Base-by-base conservation (phyloP, 2,113 vertebrate species). In the Macroglossus sobrinus region DNA sequence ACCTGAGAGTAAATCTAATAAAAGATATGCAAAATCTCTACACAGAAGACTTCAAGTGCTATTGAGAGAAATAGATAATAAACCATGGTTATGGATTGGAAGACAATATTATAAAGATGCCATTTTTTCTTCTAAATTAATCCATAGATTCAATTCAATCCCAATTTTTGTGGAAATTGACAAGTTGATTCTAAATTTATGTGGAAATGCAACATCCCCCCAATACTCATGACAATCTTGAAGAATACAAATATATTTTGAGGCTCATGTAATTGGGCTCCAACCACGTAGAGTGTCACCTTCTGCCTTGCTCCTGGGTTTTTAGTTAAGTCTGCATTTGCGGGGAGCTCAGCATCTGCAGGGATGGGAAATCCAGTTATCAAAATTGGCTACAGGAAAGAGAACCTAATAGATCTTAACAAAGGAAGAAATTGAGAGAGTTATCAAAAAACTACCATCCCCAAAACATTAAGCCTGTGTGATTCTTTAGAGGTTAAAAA, bases 401-500 rank as follows among this genome's bases (percentile, higher is more conserved):
- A 50, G 47, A 50, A 50, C 47, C 47, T 50, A 50, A 50, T 50
- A 50, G 47, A 50, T 50, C 47, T 50, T 50, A 14, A 50, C 47
- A 50, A 50, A 14, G 47, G 47, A 14, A 50, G 47, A 50, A 50
- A 50, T 50, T 50, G 47, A 50, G 47, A 50, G 47, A 50, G 47
- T 50, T 50, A 50, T 50, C 45, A 45, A 45, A 45, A 45, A 45
- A 45, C 45, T 45, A 45, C 45, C 45, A 43, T 43, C 43, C 43
- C 43, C 43, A 43, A 43, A 43, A 43, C 43, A 8, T 43, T 43
- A 43, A 8, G 43, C 43, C 43, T 8, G 11, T 45, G 11, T 45
- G 45, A 10, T 45, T 7, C 45, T 45, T 45, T 45, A 45, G 45
- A 98, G 98, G 97, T 94, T 96, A 97, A 88, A 88, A 89, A 89